Base-by-base conservation (phyloP, 2,797 vertebrate species). In the Myiotriccus ornatus region DNA sequence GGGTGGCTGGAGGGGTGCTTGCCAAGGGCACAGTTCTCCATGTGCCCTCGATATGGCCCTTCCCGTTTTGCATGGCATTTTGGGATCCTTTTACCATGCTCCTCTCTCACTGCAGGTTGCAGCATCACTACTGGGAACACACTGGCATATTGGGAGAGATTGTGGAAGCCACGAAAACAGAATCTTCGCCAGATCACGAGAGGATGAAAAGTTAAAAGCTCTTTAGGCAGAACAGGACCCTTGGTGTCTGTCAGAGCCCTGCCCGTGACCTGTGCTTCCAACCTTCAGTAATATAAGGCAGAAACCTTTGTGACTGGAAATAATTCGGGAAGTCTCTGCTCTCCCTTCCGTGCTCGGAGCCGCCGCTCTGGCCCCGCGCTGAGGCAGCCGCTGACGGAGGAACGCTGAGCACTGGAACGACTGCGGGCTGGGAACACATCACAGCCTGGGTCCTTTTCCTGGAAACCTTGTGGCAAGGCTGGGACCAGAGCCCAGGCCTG, bases 401-500 rank as follows among this genome's bases (percentile, higher is more conserved):
- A 39, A 63, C 6, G 0, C 41, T 2, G 44, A 16, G 77, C 56
- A 49, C 62, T n/a, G 60, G 49, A 73, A 76, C 14, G 63, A 14
- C 55, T 21, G 15, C 2, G 34, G 62, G 37, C 59, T 86, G 83
- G 64, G 94, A 88, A 34, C 4, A 0, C 44, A 84, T 59, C 77
- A 35, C 15, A 78, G 73, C 84, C 80, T 13, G 1, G 28, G 57
- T 88, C 60, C 76, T 92, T 87, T 88, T 92, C 93, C 84, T 90
- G 93, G 93, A 92, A 96, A 80, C 35, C 88, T 56, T 84, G 94
- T 77, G 91, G 90, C 64, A 85, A 83, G 37, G 82, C 90, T 87
- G 90, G 85, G 90, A 63, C 4, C 7, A 15, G 56, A 91, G 75
- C 94, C 81, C 87, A 68, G 77, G 37, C n/a, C 34, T 44, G 4